Percentiles rank a stretch among this genome's conserved stretches.
phyloP scores from a whole-genome alignment of 2,113 vertebrate species.

The Petromus typicus region DNA sequence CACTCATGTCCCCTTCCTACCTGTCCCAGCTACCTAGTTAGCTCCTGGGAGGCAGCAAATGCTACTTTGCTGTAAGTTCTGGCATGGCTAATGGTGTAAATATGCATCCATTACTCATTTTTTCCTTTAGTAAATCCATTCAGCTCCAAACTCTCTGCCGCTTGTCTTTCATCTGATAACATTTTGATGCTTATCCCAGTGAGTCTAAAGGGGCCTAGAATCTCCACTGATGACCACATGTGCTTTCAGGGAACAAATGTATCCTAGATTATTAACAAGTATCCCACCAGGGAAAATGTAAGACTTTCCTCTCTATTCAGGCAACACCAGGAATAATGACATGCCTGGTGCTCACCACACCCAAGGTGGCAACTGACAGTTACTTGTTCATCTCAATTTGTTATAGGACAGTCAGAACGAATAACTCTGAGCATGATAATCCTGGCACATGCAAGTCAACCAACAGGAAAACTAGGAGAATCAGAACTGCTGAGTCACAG shows the following conservation, averaged over 20 bases:
- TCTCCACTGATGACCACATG: neutral
- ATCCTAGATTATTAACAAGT: neutral
- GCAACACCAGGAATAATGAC: neutral
- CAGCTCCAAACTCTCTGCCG: neutral
- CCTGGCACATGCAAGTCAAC: neutral
- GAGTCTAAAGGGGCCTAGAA: neutral
- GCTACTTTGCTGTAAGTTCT: neutral
- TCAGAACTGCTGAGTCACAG: neutral
- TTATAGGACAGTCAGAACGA: neutral
- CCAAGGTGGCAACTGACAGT: neutral
- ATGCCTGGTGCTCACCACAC: neutral
- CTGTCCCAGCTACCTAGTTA: neutral
- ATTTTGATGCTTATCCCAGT: neutral
- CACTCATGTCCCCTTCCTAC: neutral
- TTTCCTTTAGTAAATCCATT: neutral
- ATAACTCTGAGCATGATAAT: neutral
- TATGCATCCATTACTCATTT: no score
- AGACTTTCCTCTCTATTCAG: neutral
- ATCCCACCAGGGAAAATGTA: neutral
- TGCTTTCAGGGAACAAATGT: neutral
- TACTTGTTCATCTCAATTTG: neutral
- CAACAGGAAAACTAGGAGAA: neutral
- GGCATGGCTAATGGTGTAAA: neutral
- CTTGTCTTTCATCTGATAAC: neutral
- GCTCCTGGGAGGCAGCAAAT: neutral